Evolutionary conservation across 2,888 invertebrate species (phyloP), one percentile per base, ranked within the genome.

Genomic region (Schrankia costaestrigalis): DNA sequence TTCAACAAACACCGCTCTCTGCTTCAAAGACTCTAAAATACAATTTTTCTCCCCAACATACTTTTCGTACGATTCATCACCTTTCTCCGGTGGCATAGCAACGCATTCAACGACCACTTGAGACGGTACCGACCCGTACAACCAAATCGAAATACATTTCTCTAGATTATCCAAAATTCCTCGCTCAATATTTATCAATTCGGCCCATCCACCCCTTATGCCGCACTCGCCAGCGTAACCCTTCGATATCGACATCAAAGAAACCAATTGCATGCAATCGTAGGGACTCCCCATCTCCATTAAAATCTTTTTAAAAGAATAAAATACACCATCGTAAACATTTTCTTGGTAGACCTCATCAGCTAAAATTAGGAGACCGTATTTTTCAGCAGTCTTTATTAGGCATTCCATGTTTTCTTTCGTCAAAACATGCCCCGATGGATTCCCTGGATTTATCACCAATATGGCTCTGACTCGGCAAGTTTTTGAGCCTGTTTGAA

Each of bases 281-380:
- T 95, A 97, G 0, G 96, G 96, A 10, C 90, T 88, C 0, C 97
- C 97, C 93, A 98, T 91, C 75, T 97, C 95, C 12, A 70, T 88
- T 70, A 97, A 68, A 0, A 97, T 94, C 81, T 85, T 96, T 81
- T 97, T 97, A 78, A 98, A 97, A 0, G 97, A 96, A 78, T 92
- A 90, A 84, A 98, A 98, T 69, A 93, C 82, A 29, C 94, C 93
- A 11, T 93, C 92, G 71, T 97, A 98, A 8, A 98, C 90, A 71
- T 98, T 98, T 69, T 97, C 93, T 78, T 98, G 97, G 66, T 97
- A 97, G n/a, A 95, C 95, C 76, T 97, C 97, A 73, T 97, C 97
- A 31, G 96, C 96, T 43, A 97, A 83, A 3, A 98, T 62, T 65
- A 97, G 91, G 5, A 98, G 84, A 7, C 91, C 91, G 63, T 96